Evolutionary conservation across 2,888 invertebrate species (phyloP).

Genomic region (Drosophila subquinaria): DNA sequence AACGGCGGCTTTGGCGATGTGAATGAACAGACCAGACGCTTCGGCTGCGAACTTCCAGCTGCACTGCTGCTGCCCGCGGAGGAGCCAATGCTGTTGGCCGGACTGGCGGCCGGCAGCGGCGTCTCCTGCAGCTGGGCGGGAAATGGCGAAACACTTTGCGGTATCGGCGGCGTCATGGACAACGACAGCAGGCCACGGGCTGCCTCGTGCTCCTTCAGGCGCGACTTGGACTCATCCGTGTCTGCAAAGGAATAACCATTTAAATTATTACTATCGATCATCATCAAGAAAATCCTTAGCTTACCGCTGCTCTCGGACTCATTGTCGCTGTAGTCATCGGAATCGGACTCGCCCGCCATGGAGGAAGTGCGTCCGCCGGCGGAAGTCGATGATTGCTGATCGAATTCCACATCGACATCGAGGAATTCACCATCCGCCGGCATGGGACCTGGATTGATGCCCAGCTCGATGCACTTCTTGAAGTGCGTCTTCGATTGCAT

Average conservation of each 20-base stretch:
- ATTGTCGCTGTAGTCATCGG: constrained; percentile 89
- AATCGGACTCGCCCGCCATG: constrained; percentile 88
- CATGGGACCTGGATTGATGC: constrained; percentile 91
- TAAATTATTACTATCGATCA: too few species aligned
- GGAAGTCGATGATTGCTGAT: constrained; percentile 84
- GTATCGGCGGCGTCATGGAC: constrained; percentile 87
- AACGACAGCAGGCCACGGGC: constrained; percentile 93
- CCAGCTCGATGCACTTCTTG: constrained; percentile 95
- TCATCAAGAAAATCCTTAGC: constrained; percentile 57
- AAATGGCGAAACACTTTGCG: constrained; percentile 83
- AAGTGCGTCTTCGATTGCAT: constrained; percentile 99
- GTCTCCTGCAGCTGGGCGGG: constrained; percentile 62
- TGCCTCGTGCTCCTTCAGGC: constrained; percentile 93
- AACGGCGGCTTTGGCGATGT: constrained; percentile 85
- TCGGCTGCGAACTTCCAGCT: constrained; percentile 53
- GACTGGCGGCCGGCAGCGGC: constrained; percentile 54
- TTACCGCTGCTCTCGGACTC: constrained; percentile 90
- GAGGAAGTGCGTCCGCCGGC: constrained; percentile 84
- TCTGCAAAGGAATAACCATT: constrained; percentile 84
- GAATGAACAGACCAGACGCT: constrained; percentile 82
- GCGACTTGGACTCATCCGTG: constrained; percentile 89
- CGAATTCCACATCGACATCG: constrained; percentile 86
- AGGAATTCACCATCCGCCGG: constrained; percentile 88
- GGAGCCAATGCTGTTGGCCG: constrained; percentile 66
- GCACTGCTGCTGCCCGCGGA: constrained; percentile 43